Evolutionary conservation across 2,888 invertebrate genomes (phyloP).

Genomic region (Lycophotia porphyrea): DNA sequence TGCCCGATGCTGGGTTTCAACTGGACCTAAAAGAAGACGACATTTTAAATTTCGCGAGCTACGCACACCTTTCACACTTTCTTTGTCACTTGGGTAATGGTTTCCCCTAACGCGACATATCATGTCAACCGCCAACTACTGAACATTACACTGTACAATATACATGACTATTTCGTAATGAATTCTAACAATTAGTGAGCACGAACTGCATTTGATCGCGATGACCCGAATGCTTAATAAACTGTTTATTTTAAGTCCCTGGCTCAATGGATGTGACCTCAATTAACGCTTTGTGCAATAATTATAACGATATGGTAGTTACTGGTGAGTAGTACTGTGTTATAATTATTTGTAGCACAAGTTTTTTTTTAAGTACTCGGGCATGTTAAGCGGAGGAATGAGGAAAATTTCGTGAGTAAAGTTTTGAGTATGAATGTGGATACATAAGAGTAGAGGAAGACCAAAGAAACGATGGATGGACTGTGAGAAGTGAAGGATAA

Average conservation of each 20-base stretch:
- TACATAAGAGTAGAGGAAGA: background rate
- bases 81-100: background rate
- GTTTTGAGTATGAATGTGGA: background rate
- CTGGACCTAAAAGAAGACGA: background rate
- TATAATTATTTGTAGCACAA: background rate
- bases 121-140: background rate
- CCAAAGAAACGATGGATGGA: background rate
- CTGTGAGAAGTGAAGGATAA: background rate
- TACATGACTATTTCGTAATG: slow-evolving; percentile 47
- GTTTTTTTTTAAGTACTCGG: background rate
- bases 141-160: background rate
- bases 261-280: slow-evolving; percentile 74
- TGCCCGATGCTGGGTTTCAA: background rate
- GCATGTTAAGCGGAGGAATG: background rate
- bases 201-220: slow-evolving; percentile 54
- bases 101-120: background rate
- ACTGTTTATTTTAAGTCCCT: slow-evolving; percentile 74
- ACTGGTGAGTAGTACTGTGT: slow-evolving; percentile 23
- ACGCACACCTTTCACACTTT: too few species aligned
- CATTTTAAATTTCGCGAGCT: too few species aligned
- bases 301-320: slow-evolving; percentile 55
- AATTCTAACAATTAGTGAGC: slow-evolving; percentile 50
- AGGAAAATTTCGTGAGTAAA: background rate
- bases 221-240: slow-evolving; percentile 68
- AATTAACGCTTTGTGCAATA: slow-evolving; percentile 66